Base-by-base conservation (phyloP, 2,797 vertebrate genomes). In the Fringilla coelebs region DNA sequence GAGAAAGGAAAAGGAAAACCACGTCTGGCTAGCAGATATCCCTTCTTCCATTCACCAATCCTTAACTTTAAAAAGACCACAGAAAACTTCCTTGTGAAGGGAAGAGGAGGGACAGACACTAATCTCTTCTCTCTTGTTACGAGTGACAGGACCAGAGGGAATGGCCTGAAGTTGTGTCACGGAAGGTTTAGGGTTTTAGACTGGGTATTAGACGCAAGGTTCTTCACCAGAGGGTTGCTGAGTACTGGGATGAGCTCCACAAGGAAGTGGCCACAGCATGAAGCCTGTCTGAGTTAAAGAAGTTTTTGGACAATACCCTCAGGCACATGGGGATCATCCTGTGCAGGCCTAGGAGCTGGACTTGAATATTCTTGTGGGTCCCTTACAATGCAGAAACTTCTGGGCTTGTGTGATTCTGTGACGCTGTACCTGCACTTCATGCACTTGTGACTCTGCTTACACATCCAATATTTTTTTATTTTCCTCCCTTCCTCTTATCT, bases 351-450 rank as follows among this genome's bases (percentile, higher is more conserved):
- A 41, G 48, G 7, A 49, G 15, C 0, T 49, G 74, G 21, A 63
- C 34, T 36, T 0, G 0, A 63, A 32, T 26, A 28, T 57, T 49
- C 12, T 63, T 28, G 20, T 19, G 6, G 17, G 8, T 55, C 8
- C 12, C 15, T 63, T 36, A 31, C 6, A 28, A 26, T 10, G 6
- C 34, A 48, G 48, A 55, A 71, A 41, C 17, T 55, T 62, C 41
- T 29, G 19, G n/a, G 29, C 36, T 40, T 48, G 18, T 29, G 19
- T 57, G 29, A 41, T 38, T 54, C 34, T 70, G 31, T 70, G 49
- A 29, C 7, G 19, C 4, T 4, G 0, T 43, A 38, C 15, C 18
- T 11, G 5, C 9, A 86, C 12, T 70, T 63, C 21, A 38, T 11
- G 9, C 29, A 46, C 7, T 91, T 88, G 12, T 57, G 32, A 60